Evolutionary conservation across 2,113 vertebrate species (phyloP).

Genomic region (Donacobius atricapilla): DNA sequence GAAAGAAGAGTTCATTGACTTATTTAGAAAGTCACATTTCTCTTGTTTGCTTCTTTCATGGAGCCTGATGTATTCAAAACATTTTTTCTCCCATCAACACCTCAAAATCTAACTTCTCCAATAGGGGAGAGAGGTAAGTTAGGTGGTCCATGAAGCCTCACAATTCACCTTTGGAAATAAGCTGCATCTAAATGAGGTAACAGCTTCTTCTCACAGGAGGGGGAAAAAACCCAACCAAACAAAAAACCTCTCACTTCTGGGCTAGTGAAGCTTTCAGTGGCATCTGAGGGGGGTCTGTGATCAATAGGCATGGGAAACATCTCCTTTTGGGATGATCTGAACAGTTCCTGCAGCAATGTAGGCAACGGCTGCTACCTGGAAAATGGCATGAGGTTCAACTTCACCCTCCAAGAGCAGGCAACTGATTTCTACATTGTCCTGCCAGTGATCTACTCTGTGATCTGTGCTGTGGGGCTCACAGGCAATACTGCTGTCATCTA

Average conservation of each 20-base stretch:
- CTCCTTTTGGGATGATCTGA: not conserved
- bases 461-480: constrained; percentile 84
- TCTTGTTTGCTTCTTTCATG: not conserved
- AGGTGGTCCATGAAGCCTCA: not conserved
- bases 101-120: not conserved
- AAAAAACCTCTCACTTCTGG: not conserved
- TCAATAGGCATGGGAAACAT: constrained; percentile 56
- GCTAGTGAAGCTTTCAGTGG: not conserved
- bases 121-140: not conserved
- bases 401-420: constrained; percentile 32
- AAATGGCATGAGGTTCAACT: constrained; percentile 12
- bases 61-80: not conserved
- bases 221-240: no score
- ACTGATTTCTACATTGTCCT: constrained; percentile 80
- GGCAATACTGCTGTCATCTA: constrained; percentile 89
- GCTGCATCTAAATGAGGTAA: not conserved
- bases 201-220: not conserved
- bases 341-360: not conserved
- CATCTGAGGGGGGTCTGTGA: not conserved
- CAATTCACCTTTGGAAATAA: not conserved
- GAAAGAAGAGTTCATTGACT: not conserved
- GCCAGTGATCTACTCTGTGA: constrained; percentile 84
- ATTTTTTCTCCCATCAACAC: rapidly evolving
- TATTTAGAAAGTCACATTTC: not conserved
- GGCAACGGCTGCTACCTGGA: not conserved